These are phyloP conservation scores for Thymelicus lineola DNA, from an alignment of 2,888 invertebrate genomes.

Conservation along the genomic window DNA sequence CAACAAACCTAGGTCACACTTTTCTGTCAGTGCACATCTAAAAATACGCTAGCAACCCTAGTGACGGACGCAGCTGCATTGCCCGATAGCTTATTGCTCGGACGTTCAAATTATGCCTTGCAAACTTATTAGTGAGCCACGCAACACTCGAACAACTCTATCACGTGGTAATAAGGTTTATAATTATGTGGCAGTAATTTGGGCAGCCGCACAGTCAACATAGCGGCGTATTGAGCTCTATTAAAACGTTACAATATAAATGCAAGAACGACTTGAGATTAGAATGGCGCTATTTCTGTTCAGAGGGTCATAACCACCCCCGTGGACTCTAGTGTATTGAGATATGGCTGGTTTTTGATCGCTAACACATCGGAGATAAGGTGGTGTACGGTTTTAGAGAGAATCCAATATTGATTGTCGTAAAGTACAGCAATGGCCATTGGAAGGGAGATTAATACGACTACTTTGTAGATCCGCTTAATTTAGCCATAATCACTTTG, in stretches of 20 bases:
- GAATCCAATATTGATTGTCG: conserved; percentile 42
- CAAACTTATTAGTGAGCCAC: conserved; percentile 51
- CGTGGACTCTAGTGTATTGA: conserved; percentile 19
- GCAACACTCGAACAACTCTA: conserved; percentile 43
- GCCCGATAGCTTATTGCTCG: conserved; percentile 76
- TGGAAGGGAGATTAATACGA: conserved; percentile 35
- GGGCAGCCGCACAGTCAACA: conserved; percentile 43
- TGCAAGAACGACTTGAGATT: conserved; percentile 56
- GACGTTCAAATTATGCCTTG: conserved; percentile 67
- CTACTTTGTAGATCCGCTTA: conserved; percentile 33
- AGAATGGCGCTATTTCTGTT: conserved; percentile 53
- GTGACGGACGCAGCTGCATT: conserved; percentile 72
- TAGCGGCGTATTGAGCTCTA: conserved; percentile 53
- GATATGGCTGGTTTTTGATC: conserved; percentile 17
- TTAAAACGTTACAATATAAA: conserved; percentile 60
- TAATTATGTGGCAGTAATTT: conserved; percentile 47
- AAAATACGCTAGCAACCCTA: conserved; percentile 80
- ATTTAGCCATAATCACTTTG: conserved; percentile 27
- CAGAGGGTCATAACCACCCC: conserved; percentile 34
- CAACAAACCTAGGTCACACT: conserved; percentile 17
- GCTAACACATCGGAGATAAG: conserved; percentile 6
- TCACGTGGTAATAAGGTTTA: conserved; percentile 43
- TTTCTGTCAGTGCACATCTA: conserved; percentile 50
- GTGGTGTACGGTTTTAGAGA: conserved; percentile 39
- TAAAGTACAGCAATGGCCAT: conserved; percentile 36